phyloP scores from a whole-genome alignment of 1,140 invertebrate genomes.

The Orius insidiosus region DNA sequence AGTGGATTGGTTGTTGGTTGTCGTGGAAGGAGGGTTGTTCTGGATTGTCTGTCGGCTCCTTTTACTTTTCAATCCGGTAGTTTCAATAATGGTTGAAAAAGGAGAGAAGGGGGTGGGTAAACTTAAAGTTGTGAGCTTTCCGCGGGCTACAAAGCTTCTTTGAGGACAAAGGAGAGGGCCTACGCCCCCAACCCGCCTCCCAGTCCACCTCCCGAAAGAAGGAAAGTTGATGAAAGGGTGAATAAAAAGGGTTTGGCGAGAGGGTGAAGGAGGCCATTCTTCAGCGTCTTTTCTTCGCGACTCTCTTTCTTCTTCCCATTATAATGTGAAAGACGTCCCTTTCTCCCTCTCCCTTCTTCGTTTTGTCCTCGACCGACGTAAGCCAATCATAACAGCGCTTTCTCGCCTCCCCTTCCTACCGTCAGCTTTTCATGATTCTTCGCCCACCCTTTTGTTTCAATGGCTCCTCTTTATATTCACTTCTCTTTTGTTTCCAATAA shows the following conservation, averaged over 20 bases:
- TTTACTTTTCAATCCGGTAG: neutral
- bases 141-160: too few species aligned
- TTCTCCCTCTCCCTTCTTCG: constrained; percentile 2
- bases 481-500: constrained; percentile 5
- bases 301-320: constrained; percentile 7
- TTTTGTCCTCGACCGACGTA: constrained; percentile 1
- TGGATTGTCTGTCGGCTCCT: too few species aligned
- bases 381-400: constrained; percentile 10
- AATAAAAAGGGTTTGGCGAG: constrained; percentile 4
- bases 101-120: neutral
- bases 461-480: constrained; percentile 7
- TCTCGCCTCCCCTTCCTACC: neutral
- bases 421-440: too few species aligned
- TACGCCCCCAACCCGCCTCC: neutral
- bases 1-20: too few species aligned
- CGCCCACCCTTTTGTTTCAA: constrained; percentile 3
- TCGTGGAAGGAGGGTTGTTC: too few species aligned
- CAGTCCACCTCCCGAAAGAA: constrained; percentile 3
- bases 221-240: constrained; percentile 11
- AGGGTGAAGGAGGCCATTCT: neutral
- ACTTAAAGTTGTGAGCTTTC: neutral
- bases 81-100: constrained; percentile 5
- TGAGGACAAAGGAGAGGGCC: neutral
- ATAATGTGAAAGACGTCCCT: constrained; percentile 8
- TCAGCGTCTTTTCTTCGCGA: constrained; percentile 8